Conservation (phyloP, 2,113 vertebrate genomes). For the Toxostoma redivivum region DNA sequence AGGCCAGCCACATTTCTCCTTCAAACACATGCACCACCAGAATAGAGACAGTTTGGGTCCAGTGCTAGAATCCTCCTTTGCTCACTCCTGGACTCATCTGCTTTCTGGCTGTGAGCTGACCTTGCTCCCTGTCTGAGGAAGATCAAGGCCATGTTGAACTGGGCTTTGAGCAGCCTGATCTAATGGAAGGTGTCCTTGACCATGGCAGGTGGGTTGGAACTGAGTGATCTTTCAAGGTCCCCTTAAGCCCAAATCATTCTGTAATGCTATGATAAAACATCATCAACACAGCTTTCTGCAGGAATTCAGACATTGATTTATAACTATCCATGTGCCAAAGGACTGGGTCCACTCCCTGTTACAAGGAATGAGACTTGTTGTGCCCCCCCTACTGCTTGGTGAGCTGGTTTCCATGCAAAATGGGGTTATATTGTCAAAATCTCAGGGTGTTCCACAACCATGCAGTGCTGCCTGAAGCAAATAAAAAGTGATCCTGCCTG, state of each 20-base stretch:
- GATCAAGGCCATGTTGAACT: neutral
- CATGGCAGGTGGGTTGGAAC: neutral
- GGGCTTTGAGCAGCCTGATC: neutral
- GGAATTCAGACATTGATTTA: neutral
- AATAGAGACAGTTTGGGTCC: neutral
- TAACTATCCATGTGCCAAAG: neutral
- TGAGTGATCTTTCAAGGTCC: neutral
- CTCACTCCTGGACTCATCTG: neutral
- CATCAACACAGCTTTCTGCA: neutral
- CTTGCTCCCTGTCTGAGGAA: neutral
- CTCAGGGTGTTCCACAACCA: neutral
- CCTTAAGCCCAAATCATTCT: neutral
- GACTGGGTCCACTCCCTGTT: accelerated
- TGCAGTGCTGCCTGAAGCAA: neutral
- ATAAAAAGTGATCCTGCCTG: neutral
- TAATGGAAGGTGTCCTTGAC: neutral
- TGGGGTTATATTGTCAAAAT: neutral
- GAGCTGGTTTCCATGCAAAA: neutral
- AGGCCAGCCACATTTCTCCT: neutral
- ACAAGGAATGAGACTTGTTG: neutral
- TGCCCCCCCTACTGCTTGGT: neutral
- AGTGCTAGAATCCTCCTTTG: neutral
- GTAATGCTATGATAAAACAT: neutral
- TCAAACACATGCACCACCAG: accelerated
- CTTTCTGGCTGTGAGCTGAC: neutral